These are phyloP conservation scores for Lumbricus terrestris DNA, from an alignment of 2,888 invertebrate species.

Conservation along the genomic window DNA sequence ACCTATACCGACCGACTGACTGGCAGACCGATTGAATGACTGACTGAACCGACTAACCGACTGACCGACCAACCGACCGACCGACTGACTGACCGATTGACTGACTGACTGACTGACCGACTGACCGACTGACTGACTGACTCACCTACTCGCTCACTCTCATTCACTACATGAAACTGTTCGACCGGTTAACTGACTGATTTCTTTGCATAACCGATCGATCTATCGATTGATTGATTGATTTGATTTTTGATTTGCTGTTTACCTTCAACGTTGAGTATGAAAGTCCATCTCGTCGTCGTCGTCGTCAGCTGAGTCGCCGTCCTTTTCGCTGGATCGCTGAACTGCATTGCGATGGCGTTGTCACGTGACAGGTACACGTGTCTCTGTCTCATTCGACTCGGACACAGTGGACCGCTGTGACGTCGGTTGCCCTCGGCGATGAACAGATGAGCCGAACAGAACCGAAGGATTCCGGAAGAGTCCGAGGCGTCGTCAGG, in stretches of 20 bases:
- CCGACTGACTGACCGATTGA: too few species aligned
- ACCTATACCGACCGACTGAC: too few species aligned
- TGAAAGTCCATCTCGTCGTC: not conserved
- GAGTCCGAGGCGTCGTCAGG: not conserved
- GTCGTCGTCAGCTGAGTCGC: not conserved
- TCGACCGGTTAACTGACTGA: not conserved
- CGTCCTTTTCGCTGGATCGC: not conserved
- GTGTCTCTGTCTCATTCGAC: not conserved
- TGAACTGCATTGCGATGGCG: not conserved
- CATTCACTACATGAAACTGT: not conserved
- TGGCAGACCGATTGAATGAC: too few species aligned
- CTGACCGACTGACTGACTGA: not conserved
- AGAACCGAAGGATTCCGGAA: conserved; percentile 13
- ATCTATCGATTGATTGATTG: not conserved
- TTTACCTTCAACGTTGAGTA: conserved; percentile 11
- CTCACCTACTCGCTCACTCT: not conserved
- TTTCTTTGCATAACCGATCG: not conserved
- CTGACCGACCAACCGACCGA: not conserved
- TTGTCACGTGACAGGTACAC: not conserved
- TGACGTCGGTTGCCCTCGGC: not conserved
- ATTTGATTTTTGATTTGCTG: too few species aligned
- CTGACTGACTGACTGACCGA: too few species aligned
- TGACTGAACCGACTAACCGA: not conserved
- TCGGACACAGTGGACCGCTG: not conserved
- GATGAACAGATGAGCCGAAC: conserved; percentile 5